Base-by-base conservation (phyloP, 2,113 vertebrate genomes). In the Myiozetetes cayanensis region DNA sequence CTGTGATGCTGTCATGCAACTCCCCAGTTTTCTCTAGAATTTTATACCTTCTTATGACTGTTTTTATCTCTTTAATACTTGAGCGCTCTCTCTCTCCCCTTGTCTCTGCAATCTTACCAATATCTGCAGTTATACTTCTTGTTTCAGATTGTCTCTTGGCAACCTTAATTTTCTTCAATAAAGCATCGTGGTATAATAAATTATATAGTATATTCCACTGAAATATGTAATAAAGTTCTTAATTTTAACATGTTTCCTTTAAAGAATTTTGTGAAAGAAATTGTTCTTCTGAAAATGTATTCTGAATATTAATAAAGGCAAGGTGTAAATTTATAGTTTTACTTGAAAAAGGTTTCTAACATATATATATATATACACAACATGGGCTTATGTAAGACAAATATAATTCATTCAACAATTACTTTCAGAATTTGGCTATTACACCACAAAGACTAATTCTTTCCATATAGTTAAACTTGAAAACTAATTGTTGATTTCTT, bases 51-150 rank as follows among this genome's bases (percentile, higher is more conserved):
- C 73, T 61, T 11, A 4, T 52, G 35, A 14, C 10, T 27, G 9
- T 49, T 79, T 86, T 83, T 89, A 74, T 41, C 16, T 77, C 41
- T 61, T 56, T 28, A 56, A 37, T 91, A 33, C 44, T 55, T 65
- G 8, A 73, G 24, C 9, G 2, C 12, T 67, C 68, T 85, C 8
- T 88, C 33, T 55, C 33, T 14, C 55, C 55, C 14, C 20, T 3
- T 10, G 2, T 68, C 37, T 73, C 30, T 3, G 1, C 41, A 55
- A 0, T 61, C 27, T 87, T 77, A n/a, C 8, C 5, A 7, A 5
- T 62, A 50, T 22, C 22, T 78, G 31, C 50, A 74, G 82, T 24
- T 77, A 27, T 23, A 39, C 33, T 35, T 79, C 21, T 50, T 73
- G 12, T 44, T 80, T 47, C 4, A 1, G 28, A 24, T 3, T 41